Base-by-base conservation (phyloP, 2,113 vertebrate species). In the Meriones unguiculatus region DNA sequence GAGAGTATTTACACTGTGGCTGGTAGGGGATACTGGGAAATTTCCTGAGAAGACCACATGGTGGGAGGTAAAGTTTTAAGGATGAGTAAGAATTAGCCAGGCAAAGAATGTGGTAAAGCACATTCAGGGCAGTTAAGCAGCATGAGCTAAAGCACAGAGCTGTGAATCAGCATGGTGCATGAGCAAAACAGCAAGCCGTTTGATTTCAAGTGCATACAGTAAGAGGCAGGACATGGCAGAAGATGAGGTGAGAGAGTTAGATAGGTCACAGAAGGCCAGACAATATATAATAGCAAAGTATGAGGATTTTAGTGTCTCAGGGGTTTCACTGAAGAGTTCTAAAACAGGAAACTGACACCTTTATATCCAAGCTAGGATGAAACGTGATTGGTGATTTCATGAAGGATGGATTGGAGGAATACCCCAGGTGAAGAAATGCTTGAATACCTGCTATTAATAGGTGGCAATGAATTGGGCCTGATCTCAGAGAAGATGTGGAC, bases 21-120 rank as follows among this genome's bases (percentile, higher is more conserved):
- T 87, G 30, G 22, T 46, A 50, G 30, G 18, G 22, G 22, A 85
- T 22, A 32, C 18, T n/a, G 82, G 50, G 65, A 85, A 41, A 88
- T 89, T 94, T 97, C 59, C 95, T 75, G 57, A 97, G 93, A 93
- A 95, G 90, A 96, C 30, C 67, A 30, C 93, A 91, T 70, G 46
- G 77, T 75, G 77, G 84, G 92, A 91, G 72, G 86, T 77, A 85
- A 94, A 94, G 80, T 95, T 97, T 93, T 97, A 96, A 97, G 96
- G 59, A 96, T 95, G 96, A 97, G 86, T 97, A 96, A 97, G 90
- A 96, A 88, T 97, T 95, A 97, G 88, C 96, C 92, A 97, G 91
- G 95, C 96, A 97, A 95, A 95, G 92, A 95, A 97, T 70, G 76
- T 85, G 72, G 59, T 24, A 64, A 93, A 78, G 76, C 81, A 15